Percentiles rank a stretch among this genome's conserved stretches.
phyloP scores from a whole-genome alignment of 2,888 invertebrate species.

The Rhopalosiphum nymphaeae region DNA sequence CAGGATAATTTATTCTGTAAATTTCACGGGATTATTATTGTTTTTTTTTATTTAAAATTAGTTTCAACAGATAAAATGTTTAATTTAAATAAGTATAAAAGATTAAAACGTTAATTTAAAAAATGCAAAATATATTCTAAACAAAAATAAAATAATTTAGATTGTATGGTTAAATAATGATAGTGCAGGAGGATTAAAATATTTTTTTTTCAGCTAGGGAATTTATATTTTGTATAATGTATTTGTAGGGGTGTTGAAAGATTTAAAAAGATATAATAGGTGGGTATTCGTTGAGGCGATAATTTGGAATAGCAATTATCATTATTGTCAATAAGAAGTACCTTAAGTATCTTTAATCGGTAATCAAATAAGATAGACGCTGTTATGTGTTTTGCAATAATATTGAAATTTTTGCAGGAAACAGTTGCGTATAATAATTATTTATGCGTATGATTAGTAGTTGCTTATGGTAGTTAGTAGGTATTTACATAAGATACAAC shows the following conservation, averaged over 20 bases:
- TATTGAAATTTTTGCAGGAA: not conserved
- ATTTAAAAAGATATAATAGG: not conserved
- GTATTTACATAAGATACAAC: not conserved
- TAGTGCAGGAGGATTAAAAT: not conserved
- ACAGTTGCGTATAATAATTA: not conserved
- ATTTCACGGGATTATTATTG: not conserved
- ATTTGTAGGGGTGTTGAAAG: not conserved
- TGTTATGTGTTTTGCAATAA: not conserved
- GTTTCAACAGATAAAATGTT: not conserved
- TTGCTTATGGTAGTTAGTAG: not conserved
- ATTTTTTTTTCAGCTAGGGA: not conserved
- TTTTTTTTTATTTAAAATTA: not conserved
- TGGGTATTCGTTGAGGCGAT: not conserved
- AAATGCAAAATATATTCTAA: not conserved
- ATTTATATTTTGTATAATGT: not conserved
- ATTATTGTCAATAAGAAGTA: not conserved
- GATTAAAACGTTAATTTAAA: not conserved
- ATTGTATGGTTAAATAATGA: not conserved
- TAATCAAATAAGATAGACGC: not conserved
- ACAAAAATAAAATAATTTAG: not conserved
- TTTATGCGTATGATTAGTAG: not conserved
- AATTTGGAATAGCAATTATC: not conserved
- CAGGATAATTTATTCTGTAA: not conserved
- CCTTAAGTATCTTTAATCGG: too few relatives aligned
- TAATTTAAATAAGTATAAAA: not conserved